These are phyloP conservation scores for Podarcis raffonei DNA, from an alignment of 2,113 vertebrate species.

Conservation along the genomic window DNA sequence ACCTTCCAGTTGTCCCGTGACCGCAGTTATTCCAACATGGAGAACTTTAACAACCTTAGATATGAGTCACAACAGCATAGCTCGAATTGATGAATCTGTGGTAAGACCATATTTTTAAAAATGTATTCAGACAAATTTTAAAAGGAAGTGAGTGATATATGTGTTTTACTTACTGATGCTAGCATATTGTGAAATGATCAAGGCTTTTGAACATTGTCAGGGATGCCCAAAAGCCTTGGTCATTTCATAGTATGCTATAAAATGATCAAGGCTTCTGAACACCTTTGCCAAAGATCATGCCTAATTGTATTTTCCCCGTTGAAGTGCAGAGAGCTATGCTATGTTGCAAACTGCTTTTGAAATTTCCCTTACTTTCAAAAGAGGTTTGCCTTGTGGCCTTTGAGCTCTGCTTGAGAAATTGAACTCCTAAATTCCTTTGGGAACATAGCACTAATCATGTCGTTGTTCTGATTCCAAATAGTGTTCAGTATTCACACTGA, in stretches of 20 bases:
- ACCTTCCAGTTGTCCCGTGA: conserved; percentile 81
- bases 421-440: background rate
- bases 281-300: background rate
- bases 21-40: conserved; percentile 92
- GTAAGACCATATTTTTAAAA: conserved; percentile 74
- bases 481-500: background rate
- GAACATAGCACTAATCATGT: background rate
- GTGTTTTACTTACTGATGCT: background rate
- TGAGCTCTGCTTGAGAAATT: background rate
- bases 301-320: background rate
- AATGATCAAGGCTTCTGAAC: background rate
- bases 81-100: conserved; percentile 90
- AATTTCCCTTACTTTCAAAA: background rate
- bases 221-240: background rate
- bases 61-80: conserved; percentile 93
- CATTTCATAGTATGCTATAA: background rate
- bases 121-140: background rate
- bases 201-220: background rate
- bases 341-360: background rate
- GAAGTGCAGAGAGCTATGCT: background rate
- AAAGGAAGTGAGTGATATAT: background rate
- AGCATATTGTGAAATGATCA: background rate
- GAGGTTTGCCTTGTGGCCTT: background rate
- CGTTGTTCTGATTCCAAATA: background rate
- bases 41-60: conserved; percentile 91